Conservation (phyloP, 2,888 invertebrate genomes). For the Rapana venosa region DNA sequence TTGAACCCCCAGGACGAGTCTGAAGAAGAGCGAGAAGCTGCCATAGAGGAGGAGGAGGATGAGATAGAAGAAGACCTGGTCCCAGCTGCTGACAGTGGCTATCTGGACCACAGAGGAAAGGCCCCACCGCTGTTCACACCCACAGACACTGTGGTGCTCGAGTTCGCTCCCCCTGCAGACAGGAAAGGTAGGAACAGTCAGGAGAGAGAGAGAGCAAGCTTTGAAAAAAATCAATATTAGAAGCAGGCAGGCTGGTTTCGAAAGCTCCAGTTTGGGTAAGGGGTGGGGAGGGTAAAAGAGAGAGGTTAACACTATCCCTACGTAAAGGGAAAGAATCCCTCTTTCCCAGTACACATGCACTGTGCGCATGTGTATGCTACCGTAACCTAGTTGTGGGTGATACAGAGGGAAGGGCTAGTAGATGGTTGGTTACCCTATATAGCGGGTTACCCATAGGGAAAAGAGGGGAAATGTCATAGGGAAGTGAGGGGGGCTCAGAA, state of each 20-base stretch:
- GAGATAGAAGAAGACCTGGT: slow-evolving; percentile 61
- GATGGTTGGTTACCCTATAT: no score
- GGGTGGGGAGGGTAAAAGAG: no score
- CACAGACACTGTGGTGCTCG: slow-evolving; percentile 72
- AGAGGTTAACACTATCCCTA: no score
- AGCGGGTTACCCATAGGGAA: neutral
- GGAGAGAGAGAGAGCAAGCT: neutral
- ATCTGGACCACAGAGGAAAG: slow-evolving; percentile 46
- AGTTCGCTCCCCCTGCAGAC: slow-evolving; percentile 65
- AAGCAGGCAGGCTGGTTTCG: no score
- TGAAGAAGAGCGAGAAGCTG: slow-evolving; percentile 60
- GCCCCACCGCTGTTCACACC: slow-evolving; percentile 59
- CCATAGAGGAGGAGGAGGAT: slow-evolving; percentile 55
- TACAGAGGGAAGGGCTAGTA: no score
- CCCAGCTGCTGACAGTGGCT: slow-evolving; percentile 53
- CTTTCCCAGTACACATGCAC: no score
- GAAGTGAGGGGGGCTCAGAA: no score
- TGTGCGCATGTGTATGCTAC: neutral
- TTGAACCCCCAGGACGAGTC: slow-evolving; percentile 58
- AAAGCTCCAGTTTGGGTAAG: no score
- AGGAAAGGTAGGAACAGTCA: slow-evolving; percentile 45
- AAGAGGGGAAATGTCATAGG: no score
- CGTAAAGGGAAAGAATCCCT: no score
- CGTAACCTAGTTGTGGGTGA: no score
- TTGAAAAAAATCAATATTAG: no score